phyloP scores from a whole-genome alignment of 2,797 vertebrate genomes.

The Eidolon dupreanum region DNA sequence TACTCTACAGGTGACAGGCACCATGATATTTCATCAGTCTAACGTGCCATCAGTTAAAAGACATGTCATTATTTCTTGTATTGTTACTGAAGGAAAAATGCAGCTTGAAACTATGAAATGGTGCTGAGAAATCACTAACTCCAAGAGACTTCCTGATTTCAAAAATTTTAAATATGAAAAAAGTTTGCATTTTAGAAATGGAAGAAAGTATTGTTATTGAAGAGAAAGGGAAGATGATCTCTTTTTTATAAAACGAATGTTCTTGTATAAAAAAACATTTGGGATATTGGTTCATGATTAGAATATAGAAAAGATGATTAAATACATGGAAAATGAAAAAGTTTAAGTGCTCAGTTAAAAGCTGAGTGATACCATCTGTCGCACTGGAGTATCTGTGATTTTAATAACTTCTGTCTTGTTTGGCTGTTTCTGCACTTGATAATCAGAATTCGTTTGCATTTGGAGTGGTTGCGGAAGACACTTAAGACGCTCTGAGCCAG shows the following conservation, averaged over 20 bases:
- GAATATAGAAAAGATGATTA: neutral
- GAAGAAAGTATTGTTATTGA: neutral
- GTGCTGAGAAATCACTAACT: neutral
- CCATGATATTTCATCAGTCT: neutral
- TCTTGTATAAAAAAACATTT: neutral
- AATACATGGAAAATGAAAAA: neutral
- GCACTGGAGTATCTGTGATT: neutral
- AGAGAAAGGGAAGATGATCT: neutral
- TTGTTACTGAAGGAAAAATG: neutral
- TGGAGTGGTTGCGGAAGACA: neutral
- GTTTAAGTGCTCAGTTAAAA: neutral
- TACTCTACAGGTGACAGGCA: neutral
- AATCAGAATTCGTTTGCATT: slow-evolving; percentile 48
- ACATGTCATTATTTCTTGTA: neutral
- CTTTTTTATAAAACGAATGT: neutral
- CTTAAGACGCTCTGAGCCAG: neutral
- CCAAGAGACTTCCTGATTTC: neutral
- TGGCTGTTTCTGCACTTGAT: slow-evolving; percentile 38
- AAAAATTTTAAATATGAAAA: neutral
- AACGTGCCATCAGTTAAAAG: neutral
- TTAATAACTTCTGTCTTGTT: neutral
- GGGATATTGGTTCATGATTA: neutral
- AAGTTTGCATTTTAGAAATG: neutral
- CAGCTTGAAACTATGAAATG: neutral
- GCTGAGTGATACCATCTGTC: neutral